Conservation (phyloP, 2,113 vertebrate species). For the Corydoras sp. region DNA sequence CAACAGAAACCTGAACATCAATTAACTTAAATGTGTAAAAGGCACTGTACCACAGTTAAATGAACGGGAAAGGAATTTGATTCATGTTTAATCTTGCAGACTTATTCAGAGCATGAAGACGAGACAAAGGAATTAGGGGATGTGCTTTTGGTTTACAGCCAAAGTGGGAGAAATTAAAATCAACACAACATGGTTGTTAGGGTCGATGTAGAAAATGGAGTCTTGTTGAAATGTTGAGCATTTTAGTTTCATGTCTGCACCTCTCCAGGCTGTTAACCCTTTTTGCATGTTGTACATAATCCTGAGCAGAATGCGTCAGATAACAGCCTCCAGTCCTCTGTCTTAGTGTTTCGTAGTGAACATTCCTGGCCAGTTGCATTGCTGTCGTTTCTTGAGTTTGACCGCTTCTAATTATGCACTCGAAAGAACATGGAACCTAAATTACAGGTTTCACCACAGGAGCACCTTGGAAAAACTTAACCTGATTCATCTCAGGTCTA, state of each 20-base stretch:
- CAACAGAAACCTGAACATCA: constrained; percentile 30
- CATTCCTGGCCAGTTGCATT: constrained; percentile 45
- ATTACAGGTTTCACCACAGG: constrained; percentile 44
- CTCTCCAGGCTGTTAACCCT: too few relatives aligned
- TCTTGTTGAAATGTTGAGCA: too few relatives aligned
- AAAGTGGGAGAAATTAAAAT: too few relatives aligned
- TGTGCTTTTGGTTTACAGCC: neutral
- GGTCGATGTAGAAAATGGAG: too few relatives aligned
- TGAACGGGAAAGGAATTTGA: constrained; percentile 43
- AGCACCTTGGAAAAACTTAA: constrained; percentile 12
- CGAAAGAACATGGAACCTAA: constrained; percentile 34
- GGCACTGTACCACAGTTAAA: constrained; percentile 30
- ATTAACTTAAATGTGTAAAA: constrained; percentile 28
- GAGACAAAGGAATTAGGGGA: constrained; percentile 31
- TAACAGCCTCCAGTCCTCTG: neutral
- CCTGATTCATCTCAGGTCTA: constrained; percentile 20
- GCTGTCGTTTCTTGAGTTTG: constrained; percentile 22
- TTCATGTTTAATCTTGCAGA: constrained; percentile 56
- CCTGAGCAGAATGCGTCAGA: neutral
- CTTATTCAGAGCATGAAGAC: constrained; percentile 29
- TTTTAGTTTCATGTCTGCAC: too few relatives aligned
- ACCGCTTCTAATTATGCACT: constrained; percentile 40
- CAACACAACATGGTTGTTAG: too few relatives aligned
- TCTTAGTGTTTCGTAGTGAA: constrained; percentile 43
- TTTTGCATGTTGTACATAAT: too few relatives aligned